phyloP scores from a whole-genome alignment of 2,797 vertebrate species.

The Knipowitschia caucasica region DNA sequence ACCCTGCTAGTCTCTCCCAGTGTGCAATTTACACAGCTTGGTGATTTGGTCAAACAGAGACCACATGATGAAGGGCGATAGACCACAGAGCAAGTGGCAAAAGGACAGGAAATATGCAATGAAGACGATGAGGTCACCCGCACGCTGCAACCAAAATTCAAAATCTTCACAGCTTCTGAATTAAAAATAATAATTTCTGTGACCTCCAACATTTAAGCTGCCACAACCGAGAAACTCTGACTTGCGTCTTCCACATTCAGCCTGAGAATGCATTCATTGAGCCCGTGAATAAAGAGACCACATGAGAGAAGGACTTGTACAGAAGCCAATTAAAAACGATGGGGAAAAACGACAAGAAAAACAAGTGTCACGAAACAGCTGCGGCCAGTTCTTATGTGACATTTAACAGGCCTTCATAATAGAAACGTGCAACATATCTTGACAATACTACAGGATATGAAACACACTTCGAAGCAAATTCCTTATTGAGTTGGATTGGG shows the following conservation, averaged over 20 bases:
- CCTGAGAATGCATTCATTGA: constrained; percentile 43
- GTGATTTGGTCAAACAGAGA: constrained; percentile 67
- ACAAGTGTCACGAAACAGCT: constrained; percentile 70
- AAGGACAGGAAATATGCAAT: constrained; percentile 65
- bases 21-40: constrained; percentile 63
- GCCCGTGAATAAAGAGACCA: constrained; percentile 57
- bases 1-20: constrained; percentile 51
- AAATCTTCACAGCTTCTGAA: constrained; percentile 46
- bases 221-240: constrained; percentile 35
- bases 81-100: constrained; percentile 70
- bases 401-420: constrained; percentile 72
- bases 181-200: constrained; percentile 67
- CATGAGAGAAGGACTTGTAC: constrained; percentile 69
- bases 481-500: constrained; percentile 45
- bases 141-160: constrained; percentile 50
- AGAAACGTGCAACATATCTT: constrained; percentile 56
- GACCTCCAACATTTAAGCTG: constrained; percentile 48
- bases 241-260: constrained; percentile 11
- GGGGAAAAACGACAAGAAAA: constrained; percentile 56
- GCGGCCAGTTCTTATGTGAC: constrained; percentile 64
- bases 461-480: constrained; percentile 50
- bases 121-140: constrained; percentile 61
- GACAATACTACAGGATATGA: constrained; percentile 63
- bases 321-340: constrained; percentile 73
- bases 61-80: constrained; percentile 70